phyloP scores from a whole-genome alignment of 2,888 invertebrate species.

The Sepioteuthis lessoniana region DNA sequence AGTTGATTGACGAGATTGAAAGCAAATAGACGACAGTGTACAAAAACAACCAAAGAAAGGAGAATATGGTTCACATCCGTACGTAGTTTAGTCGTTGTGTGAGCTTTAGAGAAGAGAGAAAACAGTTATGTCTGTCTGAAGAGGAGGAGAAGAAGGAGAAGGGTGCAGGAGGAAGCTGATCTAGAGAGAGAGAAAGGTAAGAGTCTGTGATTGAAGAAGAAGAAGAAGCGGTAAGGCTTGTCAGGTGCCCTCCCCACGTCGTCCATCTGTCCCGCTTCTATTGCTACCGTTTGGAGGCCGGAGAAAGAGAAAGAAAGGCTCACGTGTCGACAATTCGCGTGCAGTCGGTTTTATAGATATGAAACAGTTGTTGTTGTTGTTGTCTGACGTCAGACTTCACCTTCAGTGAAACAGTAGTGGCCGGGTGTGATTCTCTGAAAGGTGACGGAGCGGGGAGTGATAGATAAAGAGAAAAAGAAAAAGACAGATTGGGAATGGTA shows the following conservation, averaged over 20 bases:
- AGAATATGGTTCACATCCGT: no score
- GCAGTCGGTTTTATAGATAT: not conserved
- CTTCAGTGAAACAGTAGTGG: slow-evolving; percentile 38
- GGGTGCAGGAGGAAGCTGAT: not conserved
- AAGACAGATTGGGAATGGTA: not conserved
- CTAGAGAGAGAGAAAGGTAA: not conserved
- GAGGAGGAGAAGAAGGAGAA: not conserved
- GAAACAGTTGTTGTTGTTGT: slow-evolving; percentile 41
- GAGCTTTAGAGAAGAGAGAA: not conserved
- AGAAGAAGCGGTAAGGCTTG: not conserved
- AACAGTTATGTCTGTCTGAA: not conserved
- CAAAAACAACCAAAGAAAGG: not conserved
- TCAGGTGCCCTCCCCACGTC: not conserved
- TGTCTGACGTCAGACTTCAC: slow-evolving; percentile 48
- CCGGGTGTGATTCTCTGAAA: slow-evolving; percentile 3
- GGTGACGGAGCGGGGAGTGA: not conserved
- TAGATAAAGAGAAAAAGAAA: not conserved
- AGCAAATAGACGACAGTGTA: not conserved
- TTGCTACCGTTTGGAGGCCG: not conserved
- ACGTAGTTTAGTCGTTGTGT: not conserved
- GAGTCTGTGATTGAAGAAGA: no score
- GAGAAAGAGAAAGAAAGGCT: not conserved
- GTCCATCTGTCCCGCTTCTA: not conserved
- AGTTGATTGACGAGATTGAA: not conserved
- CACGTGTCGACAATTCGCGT: slow-evolving; percentile 11